These are phyloP conservation scores for Xestia sexstrigata DNA, from an alignment of 2,888 invertebrate species.

Conservation along the genomic window DNA sequence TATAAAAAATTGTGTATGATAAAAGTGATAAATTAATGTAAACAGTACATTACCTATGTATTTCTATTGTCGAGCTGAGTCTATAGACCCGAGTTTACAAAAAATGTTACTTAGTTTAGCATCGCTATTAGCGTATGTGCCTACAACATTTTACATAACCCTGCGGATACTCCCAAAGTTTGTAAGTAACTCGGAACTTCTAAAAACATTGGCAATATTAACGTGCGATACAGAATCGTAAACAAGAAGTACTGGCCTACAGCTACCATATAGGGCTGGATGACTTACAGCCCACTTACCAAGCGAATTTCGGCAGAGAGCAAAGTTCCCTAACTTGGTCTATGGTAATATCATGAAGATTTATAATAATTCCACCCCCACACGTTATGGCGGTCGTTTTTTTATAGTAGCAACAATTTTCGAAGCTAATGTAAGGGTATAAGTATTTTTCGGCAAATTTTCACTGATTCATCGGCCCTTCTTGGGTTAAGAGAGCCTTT, in stretches of 20 bases:
- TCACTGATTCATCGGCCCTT: conserved; percentile 71
- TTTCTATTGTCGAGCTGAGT: no score
- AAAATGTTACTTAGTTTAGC: not conserved
- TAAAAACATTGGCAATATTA: conserved; percentile 52
- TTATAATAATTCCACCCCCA: conserved; percentile 88
- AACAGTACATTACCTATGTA: not conserved
- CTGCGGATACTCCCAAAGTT: conserved; percentile 12
- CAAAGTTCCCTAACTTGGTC: conserved; percentile 88
- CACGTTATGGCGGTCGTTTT: conserved; percentile 83
- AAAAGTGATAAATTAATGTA: no score
- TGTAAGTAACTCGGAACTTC: conserved; percentile 19
- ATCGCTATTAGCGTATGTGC: not conserved
- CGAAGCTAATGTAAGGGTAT: conserved; percentile 80
- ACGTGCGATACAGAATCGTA: conserved; percentile 67
- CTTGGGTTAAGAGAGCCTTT: conserved; percentile 33
- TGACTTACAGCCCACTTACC: conserved; percentile 89
- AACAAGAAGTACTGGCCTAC: conserved; percentile 76
- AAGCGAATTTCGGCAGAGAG: conserved; percentile 84
- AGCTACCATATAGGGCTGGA: conserved; percentile 76
- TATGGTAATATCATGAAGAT: conserved; percentile 90
- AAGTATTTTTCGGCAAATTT: conserved; percentile 75
- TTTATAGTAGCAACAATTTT: conserved; percentile 84
- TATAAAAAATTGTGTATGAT: not conserved
- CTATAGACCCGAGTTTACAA: not conserved
- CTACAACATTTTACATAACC: conserved; percentile 6